Percentiles rank a stretch among this genome's conserved stretches.
Conservation (phyloP, 2,797 vertebrate species). For the Podarcis lilfordi region DNA sequence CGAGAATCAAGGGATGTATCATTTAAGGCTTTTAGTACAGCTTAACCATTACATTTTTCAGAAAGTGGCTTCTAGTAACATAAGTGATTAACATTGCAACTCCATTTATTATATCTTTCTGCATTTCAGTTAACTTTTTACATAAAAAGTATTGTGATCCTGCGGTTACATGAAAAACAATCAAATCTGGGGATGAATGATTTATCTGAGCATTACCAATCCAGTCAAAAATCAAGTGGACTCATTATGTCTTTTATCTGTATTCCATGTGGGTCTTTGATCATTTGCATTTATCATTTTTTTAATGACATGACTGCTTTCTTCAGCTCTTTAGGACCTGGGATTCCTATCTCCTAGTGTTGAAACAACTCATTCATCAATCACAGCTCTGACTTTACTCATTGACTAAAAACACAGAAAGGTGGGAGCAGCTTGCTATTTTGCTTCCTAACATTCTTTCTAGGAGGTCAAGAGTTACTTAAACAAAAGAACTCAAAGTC, state of each 20-base stretch:
- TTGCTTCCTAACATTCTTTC: no score
- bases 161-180: background rate
- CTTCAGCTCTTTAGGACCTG: background rate
- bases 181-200: background rate
- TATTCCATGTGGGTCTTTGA: background rate
- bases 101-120: background rate
- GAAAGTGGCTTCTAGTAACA: background rate
- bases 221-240: background rate
- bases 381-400: no score
- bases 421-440: no score
- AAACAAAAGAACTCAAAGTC: no score
- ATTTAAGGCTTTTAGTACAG: constrained; percentile 6
- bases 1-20: background rate
- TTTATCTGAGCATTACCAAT: background rate
- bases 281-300: background rate
- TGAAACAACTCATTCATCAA: no score
- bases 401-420: no score
- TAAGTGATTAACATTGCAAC: background rate
- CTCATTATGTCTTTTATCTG: background rate
- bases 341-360: no score
- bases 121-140: background rate
- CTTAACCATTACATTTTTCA: accelerated
- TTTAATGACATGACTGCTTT: background rate
- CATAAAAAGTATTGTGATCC: background rate
- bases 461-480: no score